These are phyloP conservation scores for Thunnus thynnus DNA, from an alignment of 2,113 vertebrate species.

Conservation along the genomic window DNA sequence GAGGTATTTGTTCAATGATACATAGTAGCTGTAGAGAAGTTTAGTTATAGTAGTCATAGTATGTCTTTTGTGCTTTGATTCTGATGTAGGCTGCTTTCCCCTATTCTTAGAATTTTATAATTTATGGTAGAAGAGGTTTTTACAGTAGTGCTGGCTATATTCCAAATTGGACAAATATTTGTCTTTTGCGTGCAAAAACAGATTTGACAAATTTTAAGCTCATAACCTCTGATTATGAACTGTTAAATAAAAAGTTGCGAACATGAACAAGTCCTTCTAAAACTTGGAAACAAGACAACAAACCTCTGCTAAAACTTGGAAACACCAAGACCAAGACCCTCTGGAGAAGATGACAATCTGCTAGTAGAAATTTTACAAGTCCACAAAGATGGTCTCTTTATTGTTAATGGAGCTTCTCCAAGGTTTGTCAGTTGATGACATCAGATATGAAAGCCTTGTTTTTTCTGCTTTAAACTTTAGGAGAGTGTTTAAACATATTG, in stretches of 20 bases:
- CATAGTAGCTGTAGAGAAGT: slow-evolving; percentile 2
- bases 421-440: slow-evolving; percentile 22
- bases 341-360: slow-evolving; percentile 36
- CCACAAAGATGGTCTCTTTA: slow-evolving; percentile 23
- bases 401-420: slow-evolving; percentile 38
- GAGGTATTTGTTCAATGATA: slow-evolving; percentile 54
- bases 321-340: slow-evolving; percentile 1
- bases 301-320: not conserved
- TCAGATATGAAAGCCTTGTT: slow-evolving; percentile 14
- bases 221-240: slow-evolving; percentile 14
- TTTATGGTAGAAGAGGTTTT: not conserved
- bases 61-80: slow-evolving; percentile 14
- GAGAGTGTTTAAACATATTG: slow-evolving; percentile 2
- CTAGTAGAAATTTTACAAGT: slow-evolving; percentile 30
- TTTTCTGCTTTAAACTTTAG: slow-evolving; percentile 21
- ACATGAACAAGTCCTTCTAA: slow-evolving; percentile 24
- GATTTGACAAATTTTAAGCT: slow-evolving; percentile 8
- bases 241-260: slow-evolving; percentile 24
- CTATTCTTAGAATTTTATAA: not conserved
- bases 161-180: slow-evolving; percentile 20
- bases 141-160: not conserved
- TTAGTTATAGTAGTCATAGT: slow-evolving; percentile 2
- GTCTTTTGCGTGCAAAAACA: not conserved
- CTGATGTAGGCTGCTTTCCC: not conserved
- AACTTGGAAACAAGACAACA: slow-evolving; percentile 5